Base-by-base conservation (phyloP, 1,140 invertebrate species). In the Lucilia sericata region DNA sequence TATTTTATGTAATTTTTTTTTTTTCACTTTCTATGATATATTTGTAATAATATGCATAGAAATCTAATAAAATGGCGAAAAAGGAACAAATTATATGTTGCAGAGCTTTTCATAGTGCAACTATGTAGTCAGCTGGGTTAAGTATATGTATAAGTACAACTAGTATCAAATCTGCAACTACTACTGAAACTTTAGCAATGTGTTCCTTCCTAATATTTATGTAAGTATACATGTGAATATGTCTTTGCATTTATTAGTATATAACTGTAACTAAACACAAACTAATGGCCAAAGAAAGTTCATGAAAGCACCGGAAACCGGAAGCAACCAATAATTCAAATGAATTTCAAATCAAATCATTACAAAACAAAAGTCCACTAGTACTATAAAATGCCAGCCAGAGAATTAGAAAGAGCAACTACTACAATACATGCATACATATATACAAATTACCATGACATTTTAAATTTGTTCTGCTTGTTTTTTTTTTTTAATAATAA, bases 341-440 rank as follows among this genome's bases (percentile, higher is more conserved):
- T 89, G 88, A 89, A 89, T 89, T 89, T 89, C 87, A 89, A 89
- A 89, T 89, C 88, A 89, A 89, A 89, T 89, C 88, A 89, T 89
- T 89, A 86, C 88, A 87, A 89, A 89, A 89, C 42, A 42, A 49
- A 36, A 55, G 74, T 51, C 47, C 36, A 86, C 19, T 86, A 85
- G 87, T 87, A 86, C 3, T n/a, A n/a, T n/a, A 12, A 42, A 42
- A 42, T 42, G 13, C 12, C 17, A 55, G 51, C 51, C 25, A 30
- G 12, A 55, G 17, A 55, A 0, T 14, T 4, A 13, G 12, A 55
- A 14, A 55, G 12, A 55, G 13, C 51, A 55, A 14, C 88, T 87
- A 88, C n/a, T 87, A 85, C 5, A 88, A 82, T 0, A 90, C 82
- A 19, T 86, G 55, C 25, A 89, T 87, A 25, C 42, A 42, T 25